Evolutionary conservation across 1,140 invertebrate genomes (phyloP), one percentile per base, ranked within the genome.

Genomic region (Panagrolaimus sp.): DNA sequence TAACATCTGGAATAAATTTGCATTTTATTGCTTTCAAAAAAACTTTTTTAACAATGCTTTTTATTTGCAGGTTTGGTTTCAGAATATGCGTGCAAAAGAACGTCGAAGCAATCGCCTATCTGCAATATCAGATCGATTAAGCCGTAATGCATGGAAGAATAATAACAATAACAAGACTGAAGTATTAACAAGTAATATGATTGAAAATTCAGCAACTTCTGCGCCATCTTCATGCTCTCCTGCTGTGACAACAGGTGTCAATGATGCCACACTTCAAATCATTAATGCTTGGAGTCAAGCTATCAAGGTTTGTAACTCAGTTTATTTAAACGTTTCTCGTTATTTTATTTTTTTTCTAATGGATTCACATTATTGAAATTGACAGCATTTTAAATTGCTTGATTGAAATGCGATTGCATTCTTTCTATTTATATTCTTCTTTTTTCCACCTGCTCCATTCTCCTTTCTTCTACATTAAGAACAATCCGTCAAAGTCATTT

Each of bases 11-110:
- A 38, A 38, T 38, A 38, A n/a, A 38, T 38, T 38, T 38, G 31
- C 31, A 38, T 38, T 38, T 38, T 38, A 38, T 38, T 38, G 31
- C 31, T 38, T 38, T 38, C n/a, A n/a, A 38, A 38, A 7, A 38
- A 38, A 38, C 31, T 38, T 38, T 38, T 38, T 38, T 38, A 38
- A 38, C 31, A 38, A 38, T 38, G 31, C 20, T 57, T 75, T 67
- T 38, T 63, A 38, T 64, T 70, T 69, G 9, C 75, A 85, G 80
- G 88, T 89, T 4, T 98, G 95, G 94, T 98, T 98, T 83, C 95
- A 98, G 86, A 97, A 98, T 84, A 93, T 92, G 75, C 87, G 94
- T 65, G 94, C 93, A 0, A 87, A 93, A 25, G 25, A 89, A 89
- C 78, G 89, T 88, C 9, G 68, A 11, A 43, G 27, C 57, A 78